Base-by-base conservation (phyloP, 2,113 vertebrate species). In the Anser cygnoides region DNA sequence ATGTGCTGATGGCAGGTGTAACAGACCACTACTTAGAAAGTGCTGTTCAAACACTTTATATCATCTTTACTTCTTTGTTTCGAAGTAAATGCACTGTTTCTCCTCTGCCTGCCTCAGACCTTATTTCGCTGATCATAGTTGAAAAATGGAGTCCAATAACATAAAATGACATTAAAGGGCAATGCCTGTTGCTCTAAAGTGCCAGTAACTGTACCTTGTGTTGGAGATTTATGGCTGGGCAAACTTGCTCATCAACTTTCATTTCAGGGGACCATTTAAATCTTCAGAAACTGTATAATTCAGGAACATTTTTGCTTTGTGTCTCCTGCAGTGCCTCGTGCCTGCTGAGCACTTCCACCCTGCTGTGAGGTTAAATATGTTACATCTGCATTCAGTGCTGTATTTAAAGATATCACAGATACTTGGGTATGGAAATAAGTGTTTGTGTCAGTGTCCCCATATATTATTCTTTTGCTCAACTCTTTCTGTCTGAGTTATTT, bases 1-100 rank as follows among this genome's bases (percentile, higher is more conserved):
- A 97, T 92, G 33, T 95, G 86, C 89, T 97, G 78, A 93, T 73
- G 84, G 31, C 39, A 91, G 49, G 82, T 90, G 63, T 94, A 91
- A 92, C 49, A 84, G 83, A 68, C 68, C 49, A 21, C 73, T 81
- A 44, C 43, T 89, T 92, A 52, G 59, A 92, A 97, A 70, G 78
- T 78, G 88, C 89, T 96, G 54, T 33, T 96, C 58, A 59, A 55
- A 78, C 57, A 46, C 79, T 97, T 97, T 78, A 33, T 46, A 55
- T 50, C 50, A 14, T 83, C 87, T 95, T 58, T 79, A 6, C 63
- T 43, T 82, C 73, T 95, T 43, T 39, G 57, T 73, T 96, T 87
- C 4, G 0, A 72, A 92, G 61, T 41, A 72, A 89, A 65, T 11
- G 61, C 19, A 46, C 26, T 35, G 59, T 37, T 96, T 77, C 50